A percentile compares a stretch with the other conserved stretches of the same genome.
Conservation (phyloP, 2,888 invertebrate genomes). For the Agrotis ipsilon region DNA sequence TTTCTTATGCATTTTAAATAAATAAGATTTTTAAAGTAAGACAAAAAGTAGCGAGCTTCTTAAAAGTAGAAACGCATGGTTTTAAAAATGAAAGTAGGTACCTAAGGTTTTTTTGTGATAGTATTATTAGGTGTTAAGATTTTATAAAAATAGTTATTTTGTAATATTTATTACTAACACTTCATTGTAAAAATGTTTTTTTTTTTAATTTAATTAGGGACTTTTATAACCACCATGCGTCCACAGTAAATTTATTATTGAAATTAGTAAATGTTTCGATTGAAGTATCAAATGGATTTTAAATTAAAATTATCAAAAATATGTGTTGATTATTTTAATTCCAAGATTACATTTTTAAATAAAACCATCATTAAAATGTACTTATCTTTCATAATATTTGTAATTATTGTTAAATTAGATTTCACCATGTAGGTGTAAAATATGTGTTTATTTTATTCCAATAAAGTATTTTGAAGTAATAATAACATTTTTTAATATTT, state of each 20-base stretch:
- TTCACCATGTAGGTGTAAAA: constrained; percentile 32
- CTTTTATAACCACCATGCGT: too few relatives aligned
- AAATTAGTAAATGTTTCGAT: too few relatives aligned
- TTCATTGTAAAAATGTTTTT: neutral
- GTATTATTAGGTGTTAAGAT: neutral
- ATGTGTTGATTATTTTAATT: too few relatives aligned
- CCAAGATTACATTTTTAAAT: neutral
- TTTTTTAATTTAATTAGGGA: too few relatives aligned
- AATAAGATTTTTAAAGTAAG: too few relatives aligned
- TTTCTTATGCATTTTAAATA: too few relatives aligned
- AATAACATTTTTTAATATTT: neutral
- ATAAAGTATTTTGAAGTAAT: constrained; percentile 39
- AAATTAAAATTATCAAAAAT: too few relatives aligned
- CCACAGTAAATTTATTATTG: too few relatives aligned
- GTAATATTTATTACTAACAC: constrained; percentile 9
- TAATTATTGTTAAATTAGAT: neutral
- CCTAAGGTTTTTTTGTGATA: constrained; percentile 16
- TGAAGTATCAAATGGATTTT: too few relatives aligned
- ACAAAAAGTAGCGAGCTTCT: constrained; percentile 20
- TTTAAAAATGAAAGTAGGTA: neutral
- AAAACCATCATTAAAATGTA: neutral
- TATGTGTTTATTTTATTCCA: constrained; percentile 27
- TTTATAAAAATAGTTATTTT: constrained; percentile 7
- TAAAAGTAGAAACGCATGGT: constrained; percentile 8
- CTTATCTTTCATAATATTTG: neutral